phyloP scores from a whole-genome alignment of 30 jellyfish, hydroid and myxozoan genomes.

The Hydra vulgaris region DNA sequence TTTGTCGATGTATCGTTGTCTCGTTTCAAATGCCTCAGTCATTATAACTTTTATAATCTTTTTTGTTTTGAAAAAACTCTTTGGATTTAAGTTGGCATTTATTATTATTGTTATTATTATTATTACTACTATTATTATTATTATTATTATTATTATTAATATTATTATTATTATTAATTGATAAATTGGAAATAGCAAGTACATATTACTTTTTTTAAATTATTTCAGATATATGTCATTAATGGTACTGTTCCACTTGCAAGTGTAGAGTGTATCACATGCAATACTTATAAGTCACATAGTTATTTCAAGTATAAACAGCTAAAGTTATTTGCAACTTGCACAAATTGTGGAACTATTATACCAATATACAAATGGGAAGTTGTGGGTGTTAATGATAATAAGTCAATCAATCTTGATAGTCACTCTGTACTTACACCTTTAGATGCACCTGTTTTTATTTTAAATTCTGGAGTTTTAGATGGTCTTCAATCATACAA shows the following conservation, averaged over 20 bases:
- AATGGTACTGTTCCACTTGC: conserved; percentile 43
- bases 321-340: conserved; percentile 47
- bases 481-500: conserved; percentile 38
- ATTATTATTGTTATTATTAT: too few relatives aligned
- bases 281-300: conserved; percentile 53
- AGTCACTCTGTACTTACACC: conserved; percentile 30
- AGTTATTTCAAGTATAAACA: conserved; percentile 31
- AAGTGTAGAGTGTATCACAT: conserved; percentile 50
- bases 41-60: too few relatives aligned
- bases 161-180: too few relatives aligned
- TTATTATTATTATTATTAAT: too few relatives aligned
- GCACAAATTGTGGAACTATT: conserved; percentile 46
- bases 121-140: too few relatives aligned
- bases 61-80: too few relatives aligned
- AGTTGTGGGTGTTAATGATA: conserved; percentile 20
- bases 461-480: conserved; percentile 19
- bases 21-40: too few relatives aligned
- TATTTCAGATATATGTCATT: conserved; percentile 35
- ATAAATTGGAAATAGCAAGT: too few relatives aligned
- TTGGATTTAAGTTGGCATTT: too few relatives aligned
- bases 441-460: conserved; percentile 6
- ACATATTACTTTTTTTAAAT: background rate
- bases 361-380: conserved; percentile 21
- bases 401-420: background rate
- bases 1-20: too few relatives aligned